Conservation (phyloP, 2,113 vertebrate species). For the Bathybates hornii region DNA sequence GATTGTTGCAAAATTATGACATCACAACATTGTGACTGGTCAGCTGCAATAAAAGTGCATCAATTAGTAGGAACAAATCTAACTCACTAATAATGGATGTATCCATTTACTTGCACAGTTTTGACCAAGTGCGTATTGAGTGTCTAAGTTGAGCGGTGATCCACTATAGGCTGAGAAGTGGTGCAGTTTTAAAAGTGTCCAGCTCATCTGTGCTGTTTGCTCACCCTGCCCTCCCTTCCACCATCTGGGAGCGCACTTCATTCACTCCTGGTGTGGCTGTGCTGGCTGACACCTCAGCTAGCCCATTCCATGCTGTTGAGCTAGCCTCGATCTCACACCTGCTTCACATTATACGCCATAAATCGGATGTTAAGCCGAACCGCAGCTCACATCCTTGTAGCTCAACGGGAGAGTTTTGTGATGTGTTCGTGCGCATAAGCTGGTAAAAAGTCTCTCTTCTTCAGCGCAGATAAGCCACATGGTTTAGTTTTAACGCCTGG, state of each 20-base stretch:
- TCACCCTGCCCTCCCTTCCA: background rate
- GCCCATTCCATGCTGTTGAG: background rate
- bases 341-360: slow-evolving; percentile 50
- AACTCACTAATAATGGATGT: background rate
- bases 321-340: slow-evolving; percentile 34
- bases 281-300: slow-evolving; percentile 19
- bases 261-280: background rate
- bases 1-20: background rate
- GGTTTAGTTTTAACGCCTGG: slow-evolving; percentile 17
- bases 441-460: background rate
- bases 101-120: background rate
- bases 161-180: background rate
- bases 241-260: background rate
- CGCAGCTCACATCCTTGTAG: slow-evolving; percentile 15
- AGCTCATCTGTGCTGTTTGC: background rate
- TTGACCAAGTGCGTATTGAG: background rate
- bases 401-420: background rate
- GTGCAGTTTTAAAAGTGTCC: background rate
- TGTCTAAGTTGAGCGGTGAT: background rate
- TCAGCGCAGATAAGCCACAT: slow-evolving; percentile 18
- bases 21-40: background rate
- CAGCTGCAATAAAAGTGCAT: background rate
- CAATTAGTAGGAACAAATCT: background rate
- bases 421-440: background rate
- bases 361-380: slow-evolving; percentile 34